phyloP scores from a whole-genome alignment of 2,113 vertebrate species.

The Lepisosteus oculatus region DNA sequence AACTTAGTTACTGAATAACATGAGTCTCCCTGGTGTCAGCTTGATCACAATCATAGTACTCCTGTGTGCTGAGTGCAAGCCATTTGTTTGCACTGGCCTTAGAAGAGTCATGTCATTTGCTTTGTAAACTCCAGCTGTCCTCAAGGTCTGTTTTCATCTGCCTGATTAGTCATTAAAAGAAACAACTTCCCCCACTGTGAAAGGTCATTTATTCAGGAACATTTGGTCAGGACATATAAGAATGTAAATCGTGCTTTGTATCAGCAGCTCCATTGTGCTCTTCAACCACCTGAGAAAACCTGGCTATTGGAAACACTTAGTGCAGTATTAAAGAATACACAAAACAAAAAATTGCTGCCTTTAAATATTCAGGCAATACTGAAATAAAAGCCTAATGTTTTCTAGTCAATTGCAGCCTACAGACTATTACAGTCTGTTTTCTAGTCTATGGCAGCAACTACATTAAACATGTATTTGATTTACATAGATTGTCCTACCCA shows the following conservation, averaged over 20 bases:
- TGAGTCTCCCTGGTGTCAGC: not conserved
- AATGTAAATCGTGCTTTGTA: not conserved
- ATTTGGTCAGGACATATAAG: not conserved
- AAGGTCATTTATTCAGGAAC: not conserved
- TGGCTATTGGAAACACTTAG: no score
- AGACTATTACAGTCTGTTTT: no score
- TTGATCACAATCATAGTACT: not conserved
- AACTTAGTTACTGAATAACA: not conserved
- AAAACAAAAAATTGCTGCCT: no score
- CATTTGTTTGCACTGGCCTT: not conserved
- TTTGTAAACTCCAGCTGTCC: not conserved
- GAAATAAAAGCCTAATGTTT: no score
- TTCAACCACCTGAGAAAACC: no score
- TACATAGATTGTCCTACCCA: no score
- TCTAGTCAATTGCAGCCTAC: no score
- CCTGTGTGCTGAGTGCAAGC: not conserved
- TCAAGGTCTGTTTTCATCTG: not conserved
- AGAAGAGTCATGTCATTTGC: not conserved
- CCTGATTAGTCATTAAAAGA: not conserved
- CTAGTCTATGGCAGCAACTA: no score
- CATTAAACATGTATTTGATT: no score
- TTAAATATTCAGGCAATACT: no score
- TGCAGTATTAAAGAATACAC: no score
- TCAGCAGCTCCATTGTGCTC: not conserved
- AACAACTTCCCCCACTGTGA: conserved; percentile 2